These are phyloP conservation scores for Rotaria macrura DNA, from an alignment of 2,888 invertebrate genomes.

Conservation along the genomic window DNA sequence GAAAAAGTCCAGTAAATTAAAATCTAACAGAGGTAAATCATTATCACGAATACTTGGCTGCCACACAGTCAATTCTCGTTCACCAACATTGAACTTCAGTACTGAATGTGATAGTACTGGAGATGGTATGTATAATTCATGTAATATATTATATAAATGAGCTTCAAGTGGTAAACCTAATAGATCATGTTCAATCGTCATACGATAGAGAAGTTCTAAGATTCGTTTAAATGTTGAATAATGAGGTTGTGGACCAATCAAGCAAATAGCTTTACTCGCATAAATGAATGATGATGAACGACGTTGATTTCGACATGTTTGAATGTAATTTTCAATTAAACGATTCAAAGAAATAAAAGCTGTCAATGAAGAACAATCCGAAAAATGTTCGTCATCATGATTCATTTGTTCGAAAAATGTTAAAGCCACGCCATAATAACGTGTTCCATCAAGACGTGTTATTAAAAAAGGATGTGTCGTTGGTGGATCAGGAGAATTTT, in stretches of 20 bases:
- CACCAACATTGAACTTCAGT: constrained; percentile 53
- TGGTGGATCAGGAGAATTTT: constrained; percentile 74
- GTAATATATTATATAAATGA: constrained; percentile 83
- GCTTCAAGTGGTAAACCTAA: constrained; percentile 64
- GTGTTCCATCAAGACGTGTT: constrained; percentile 85
- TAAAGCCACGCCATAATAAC: constrained; percentile 83
- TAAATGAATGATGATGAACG: constrained; percentile 81
- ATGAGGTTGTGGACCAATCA: constrained; percentile 61
- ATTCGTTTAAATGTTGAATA: constrained; percentile 57
- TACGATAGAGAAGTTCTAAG: constrained; percentile 71
- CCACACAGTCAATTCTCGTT: not conserved
- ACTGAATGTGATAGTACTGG: constrained; percentile 63
- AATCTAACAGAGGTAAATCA: constrained; percentile 88
- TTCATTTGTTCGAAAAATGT: constrained; percentile 91
- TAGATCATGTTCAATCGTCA: constrained; percentile 44
- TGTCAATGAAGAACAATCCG: not conserved
- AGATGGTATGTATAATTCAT: constrained; percentile 79
- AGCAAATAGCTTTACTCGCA: constrained; percentile 85
- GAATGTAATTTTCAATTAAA: not conserved
- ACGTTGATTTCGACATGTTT: constrained; percentile 58
- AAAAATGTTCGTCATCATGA: constrained; percentile 54
- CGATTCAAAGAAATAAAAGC: not conserved
- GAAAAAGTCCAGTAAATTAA: constrained; percentile 75
- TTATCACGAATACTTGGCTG: constrained; percentile 3
- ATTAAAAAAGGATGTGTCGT: constrained; percentile 91